These are phyloP conservation scores for Spinus pinus DNA, from an alignment of 2,797 vertebrate species.

Conservation along the genomic window DNA sequence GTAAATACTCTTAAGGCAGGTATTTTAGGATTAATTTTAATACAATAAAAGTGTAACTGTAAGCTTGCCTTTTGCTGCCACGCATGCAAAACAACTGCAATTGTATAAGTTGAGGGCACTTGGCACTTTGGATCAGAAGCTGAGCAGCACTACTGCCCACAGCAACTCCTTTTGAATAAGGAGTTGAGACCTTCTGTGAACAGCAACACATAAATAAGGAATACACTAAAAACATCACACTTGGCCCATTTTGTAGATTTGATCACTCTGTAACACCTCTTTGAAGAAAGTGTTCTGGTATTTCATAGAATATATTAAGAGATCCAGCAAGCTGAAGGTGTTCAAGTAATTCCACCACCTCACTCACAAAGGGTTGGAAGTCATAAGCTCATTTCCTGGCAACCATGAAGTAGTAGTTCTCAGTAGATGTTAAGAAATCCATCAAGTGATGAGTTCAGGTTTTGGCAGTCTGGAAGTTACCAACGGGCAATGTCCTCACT, in stretches of 20 bases:
- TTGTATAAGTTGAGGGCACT: background rate
- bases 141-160: background rate
- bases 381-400: background rate
- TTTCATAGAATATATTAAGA: background rate
- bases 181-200: background rate
- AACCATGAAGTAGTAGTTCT: background rate
- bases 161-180: background rate
- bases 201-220: background rate
- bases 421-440: fast-evolving
- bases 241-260: background rate
- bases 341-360: background rate
- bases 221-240: background rate
- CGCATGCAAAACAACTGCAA: fast-evolving
- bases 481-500: conserved; percentile 72
- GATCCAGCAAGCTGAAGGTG: background rate
- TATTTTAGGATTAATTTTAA: background rate
- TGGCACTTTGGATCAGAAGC: background rate
- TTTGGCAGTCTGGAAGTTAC: conserved; percentile 45
- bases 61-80: background rate
- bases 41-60: background rate
- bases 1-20: background rate
- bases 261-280: background rate
- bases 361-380: background rate
- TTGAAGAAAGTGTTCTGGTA: background rate
- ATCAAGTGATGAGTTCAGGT: background rate